Evolutionary conservation across 2,113 vertebrate genomes (phyloP), one percentile per base, ranked within the genome.

Genomic region (Anseranas semipalmata): DNA sequence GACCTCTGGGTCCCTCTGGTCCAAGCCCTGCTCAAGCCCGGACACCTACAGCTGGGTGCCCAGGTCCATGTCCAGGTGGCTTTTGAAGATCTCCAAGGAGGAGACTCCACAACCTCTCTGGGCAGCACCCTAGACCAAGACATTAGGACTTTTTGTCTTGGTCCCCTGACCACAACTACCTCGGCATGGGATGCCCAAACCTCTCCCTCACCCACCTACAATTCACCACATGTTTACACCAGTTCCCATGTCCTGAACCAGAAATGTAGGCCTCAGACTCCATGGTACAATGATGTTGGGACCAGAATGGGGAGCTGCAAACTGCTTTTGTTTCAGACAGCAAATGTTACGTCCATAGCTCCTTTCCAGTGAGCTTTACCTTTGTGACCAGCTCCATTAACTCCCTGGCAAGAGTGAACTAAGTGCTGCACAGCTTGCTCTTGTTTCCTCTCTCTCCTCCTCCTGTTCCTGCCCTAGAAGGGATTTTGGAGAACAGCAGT

Each of bases 141-240:
- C 2, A 55, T 2, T 6, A 70, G 17, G 1, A 30, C 17, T 75
- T 45, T 48, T 60, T 50, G 48, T 7, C 71, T 37, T 32, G 22
- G 12, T 55, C 12, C 62, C 33, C 35, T 53, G 56, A 50, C 25
- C 8, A 11, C 41, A 71, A 25, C n/a, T 43, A 22, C 46, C 10
- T 9, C 53, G 35, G 35, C 0, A 15, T 4, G 3, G 27, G n/a
- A 62, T 45, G 21, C 37, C 33, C 60, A 90, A 43, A 88, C 1
- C 27, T 50, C 30, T 16, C 65, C 39, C 33, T 74, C 17, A 50
- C 9, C 7, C 50, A 35, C 20, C 27, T 24, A 52, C 66, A 56
- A 66, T 24, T 41, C 24, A 75, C 7, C 24, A 24, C 20, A 50
- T 0, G 0, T 39, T 70, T 33, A 52, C 2, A 33, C 8, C 30